Percentiles rank a stretch among this genome's conserved stretches.
phyloP scores from a whole-genome alignment of 2,797 vertebrate genomes.

The Coendou prehensilis region DNA sequence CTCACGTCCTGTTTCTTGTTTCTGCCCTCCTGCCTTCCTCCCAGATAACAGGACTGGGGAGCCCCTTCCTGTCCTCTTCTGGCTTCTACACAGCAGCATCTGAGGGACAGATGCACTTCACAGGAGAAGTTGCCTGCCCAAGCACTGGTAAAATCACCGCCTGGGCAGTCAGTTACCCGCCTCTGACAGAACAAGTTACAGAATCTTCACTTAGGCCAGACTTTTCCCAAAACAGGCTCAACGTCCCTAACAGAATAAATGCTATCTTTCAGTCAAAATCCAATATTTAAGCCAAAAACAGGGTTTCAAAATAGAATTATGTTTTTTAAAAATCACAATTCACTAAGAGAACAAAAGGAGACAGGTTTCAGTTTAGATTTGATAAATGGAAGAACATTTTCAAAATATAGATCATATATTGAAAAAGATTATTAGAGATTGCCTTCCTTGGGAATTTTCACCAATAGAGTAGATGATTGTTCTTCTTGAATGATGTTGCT shows the following conservation, averaged over 20 bases:
- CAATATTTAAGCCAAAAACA: constrained; percentile 37
- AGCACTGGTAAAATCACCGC: not conserved
- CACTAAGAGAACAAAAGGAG: constrained; percentile 30
- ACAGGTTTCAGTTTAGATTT: constrained; percentile 66
- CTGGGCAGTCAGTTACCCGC: not conserved
- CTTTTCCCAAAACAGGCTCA: not conserved
- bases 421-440: constrained; percentile 60
- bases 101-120: not conserved
- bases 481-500: constrained; percentile 56
- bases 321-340: constrained; percentile 9
- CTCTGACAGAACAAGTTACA: constrained; percentile 35
- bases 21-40: not conserved
- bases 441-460: constrained; percentile 54
- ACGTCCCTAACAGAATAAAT: constrained; percentile 57
- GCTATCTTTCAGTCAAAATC: constrained; percentile 41
- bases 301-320: constrained; percentile 65
- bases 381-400: constrained; percentile 65
- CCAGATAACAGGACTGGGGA: not conserved
- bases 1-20: not conserved
- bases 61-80: not conserved
- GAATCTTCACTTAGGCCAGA: constrained; percentile 17
- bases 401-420: constrained; percentile 61
- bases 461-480: constrained; percentile 35
- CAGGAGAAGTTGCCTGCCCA: not conserved
- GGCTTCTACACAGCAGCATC: not conserved